These are phyloP conservation scores for Yponomeuta plumbellus DNA, from an alignment of 2,888 invertebrate species.

Conservation along the genomic window DNA sequence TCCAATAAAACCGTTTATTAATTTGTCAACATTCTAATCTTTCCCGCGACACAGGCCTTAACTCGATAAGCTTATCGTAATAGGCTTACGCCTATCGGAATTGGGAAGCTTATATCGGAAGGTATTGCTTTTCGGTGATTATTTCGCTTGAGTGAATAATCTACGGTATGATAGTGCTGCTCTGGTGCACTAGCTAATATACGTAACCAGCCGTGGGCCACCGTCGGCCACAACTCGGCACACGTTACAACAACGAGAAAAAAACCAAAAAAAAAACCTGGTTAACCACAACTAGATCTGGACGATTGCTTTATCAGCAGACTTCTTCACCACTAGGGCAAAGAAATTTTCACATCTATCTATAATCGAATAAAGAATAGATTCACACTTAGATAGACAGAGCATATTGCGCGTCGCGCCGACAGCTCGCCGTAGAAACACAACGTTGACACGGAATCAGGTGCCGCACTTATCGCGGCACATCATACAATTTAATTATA, in stretches of 20 bases:
- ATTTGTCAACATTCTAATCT: neutral
- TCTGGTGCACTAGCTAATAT: neutral
- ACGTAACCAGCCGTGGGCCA: neutral
- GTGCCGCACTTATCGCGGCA: neutral
- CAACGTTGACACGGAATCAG: neutral
- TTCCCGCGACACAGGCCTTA: neutral
- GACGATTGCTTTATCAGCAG: too few species aligned
- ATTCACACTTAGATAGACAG: neutral
- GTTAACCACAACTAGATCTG: too few species aligned
- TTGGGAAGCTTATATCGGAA: neutral
- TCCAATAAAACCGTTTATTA: neutral
- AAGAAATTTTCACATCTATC: too few species aligned
- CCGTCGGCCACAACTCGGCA: too few species aligned
- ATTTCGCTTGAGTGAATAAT: neutral
- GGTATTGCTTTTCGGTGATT: neutral
- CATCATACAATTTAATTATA: neutral
- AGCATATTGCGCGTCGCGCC: neutral
- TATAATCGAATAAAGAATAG: neutral
- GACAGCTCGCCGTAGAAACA: neutral
- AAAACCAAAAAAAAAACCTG: too few species aligned
- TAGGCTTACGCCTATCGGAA: neutral
- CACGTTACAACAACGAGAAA: too few species aligned
- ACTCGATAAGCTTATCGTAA: neutral
- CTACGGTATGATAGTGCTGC: neutral
- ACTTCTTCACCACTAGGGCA: too few species aligned